phyloP scores from a whole-genome alignment of 2,797 vertebrate genomes.

The Scomberomorus guttatus region DNA sequence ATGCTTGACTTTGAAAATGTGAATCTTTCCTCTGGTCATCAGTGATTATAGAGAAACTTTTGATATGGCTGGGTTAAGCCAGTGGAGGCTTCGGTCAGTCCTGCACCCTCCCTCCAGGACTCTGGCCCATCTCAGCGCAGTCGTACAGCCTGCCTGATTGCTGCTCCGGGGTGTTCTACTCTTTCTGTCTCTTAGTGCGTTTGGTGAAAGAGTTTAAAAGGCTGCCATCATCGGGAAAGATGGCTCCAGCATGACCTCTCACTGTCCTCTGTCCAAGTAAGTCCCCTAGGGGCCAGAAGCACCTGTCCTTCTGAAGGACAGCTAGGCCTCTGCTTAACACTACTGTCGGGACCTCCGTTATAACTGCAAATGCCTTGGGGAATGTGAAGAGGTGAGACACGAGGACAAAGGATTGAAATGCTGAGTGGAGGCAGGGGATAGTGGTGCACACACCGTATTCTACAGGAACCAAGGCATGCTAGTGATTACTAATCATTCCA shows the following conservation, averaged over 20 bases:
- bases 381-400: conserved; percentile 33
- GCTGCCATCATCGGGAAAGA: conserved; percentile 48
- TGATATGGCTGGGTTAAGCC: conserved; percentile 27
- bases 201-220: conserved; percentile 53
- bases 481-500: conserved; percentile 32
- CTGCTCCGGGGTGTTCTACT: not conserved
- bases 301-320: conserved; percentile 72
- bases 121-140: not conserved
- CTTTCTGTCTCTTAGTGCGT: conserved; percentile 24
- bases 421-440: conserved; percentile 31
- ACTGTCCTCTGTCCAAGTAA: conserved; percentile 42
- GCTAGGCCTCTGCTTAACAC: conserved; percentile 38
- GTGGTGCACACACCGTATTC: conserved; percentile 8
- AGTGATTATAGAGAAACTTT: conserved; percentile 25
- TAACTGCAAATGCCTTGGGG: conserved; percentile 55
- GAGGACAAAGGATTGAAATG: conserved; percentile 43
- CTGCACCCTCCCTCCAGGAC: conserved; percentile 22
- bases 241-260: conserved; percentile 46
- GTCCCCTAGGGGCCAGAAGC: conserved; percentile 39
- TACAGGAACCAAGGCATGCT: conserved; percentile 1
- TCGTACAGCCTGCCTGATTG: not conserved
- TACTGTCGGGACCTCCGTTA: conserved; percentile 62
- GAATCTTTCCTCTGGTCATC: conserved; percentile 29
- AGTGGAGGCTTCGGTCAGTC: conserved; percentile 12
- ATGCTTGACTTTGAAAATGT: conserved; percentile 54